phyloP scores from a whole-genome alignment of 2,888 invertebrate species.

The Odontomyia ornata region DNA sequence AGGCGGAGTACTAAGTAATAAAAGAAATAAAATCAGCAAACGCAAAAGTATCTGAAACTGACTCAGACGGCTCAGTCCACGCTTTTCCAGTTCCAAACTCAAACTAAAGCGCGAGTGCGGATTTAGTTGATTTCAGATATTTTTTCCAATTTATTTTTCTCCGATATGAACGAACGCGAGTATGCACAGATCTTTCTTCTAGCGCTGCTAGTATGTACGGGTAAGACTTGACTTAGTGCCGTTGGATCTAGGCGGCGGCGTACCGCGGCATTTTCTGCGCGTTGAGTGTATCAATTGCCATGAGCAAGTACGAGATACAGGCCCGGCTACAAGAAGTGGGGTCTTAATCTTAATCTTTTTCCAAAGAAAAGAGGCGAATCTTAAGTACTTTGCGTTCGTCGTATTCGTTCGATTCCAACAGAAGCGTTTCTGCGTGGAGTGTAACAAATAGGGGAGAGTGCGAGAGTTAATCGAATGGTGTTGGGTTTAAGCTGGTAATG shows the following conservation, averaged over 20 bases:
- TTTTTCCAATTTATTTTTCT: conserved; percentile 2
- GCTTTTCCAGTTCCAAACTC: conserved; percentile 37
- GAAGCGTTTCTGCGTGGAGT: background rate
- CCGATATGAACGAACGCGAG: background rate
- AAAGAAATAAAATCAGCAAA: background rate
- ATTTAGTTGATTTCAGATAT: conserved; percentile 36
- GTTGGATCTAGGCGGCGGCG: background rate
- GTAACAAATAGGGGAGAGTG: background rate
- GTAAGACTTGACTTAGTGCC: background rate
- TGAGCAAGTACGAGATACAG: conserved; percentile 19
- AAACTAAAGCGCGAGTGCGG: conserved; percentile 22
- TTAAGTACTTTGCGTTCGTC: conserved; percentile 31
- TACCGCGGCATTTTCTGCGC: conserved; percentile 13
- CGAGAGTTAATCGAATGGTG: background rate
- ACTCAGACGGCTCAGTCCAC: conserved; percentile 16
- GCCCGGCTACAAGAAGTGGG: conserved; percentile 26
- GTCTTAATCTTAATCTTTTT: conserved; percentile 36
- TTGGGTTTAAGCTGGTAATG: background rate
- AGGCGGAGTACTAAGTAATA: background rate
- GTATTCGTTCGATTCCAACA: background rate
- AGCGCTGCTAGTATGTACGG: background rate
- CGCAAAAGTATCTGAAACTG: conserved; percentile 29
- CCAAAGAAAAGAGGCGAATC: background rate
- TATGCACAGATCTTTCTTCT: background rate
- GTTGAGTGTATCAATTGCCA: conserved; percentile 7